Percentiles rank a stretch among this genome's conserved stretches.
Evolutionary conservation across 2,113 vertebrate genomes (phyloP).

Genomic region (Caretta caretta): DNA sequence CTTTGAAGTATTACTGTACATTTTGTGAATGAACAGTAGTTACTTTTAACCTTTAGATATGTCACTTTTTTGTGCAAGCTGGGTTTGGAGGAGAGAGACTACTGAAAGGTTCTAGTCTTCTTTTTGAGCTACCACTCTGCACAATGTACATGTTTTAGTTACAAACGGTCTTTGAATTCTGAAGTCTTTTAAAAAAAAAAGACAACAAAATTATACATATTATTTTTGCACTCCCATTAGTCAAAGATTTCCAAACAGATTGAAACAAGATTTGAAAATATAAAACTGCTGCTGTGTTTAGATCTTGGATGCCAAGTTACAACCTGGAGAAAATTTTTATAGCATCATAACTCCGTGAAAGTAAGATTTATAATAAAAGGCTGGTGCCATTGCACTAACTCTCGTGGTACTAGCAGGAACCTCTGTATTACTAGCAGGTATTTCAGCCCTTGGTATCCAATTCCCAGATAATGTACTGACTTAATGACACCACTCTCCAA

Average conservation of each 20-base stretch:
- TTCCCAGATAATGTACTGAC: constrained; percentile 43
- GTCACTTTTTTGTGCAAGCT: not conserved
- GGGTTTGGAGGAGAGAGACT: constrained; percentile 9
- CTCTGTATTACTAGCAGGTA: constrained; percentile 35
- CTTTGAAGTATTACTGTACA: not conserved
- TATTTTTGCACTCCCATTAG: not conserved
- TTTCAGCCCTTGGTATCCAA: constrained; percentile 11
- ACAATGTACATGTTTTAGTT: not conserved
- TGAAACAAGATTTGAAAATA: not conserved
- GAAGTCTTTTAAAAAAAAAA: not conserved
- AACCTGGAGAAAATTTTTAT: constrained; percentile 29
- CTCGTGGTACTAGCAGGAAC: not conserved
- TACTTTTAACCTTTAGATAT: not conserved
- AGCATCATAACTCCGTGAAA: constrained; percentile 30
- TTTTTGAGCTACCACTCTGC: not conserved
- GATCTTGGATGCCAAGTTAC: not conserved
- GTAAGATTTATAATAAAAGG: not conserved
- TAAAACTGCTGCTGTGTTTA: constrained; percentile 4
- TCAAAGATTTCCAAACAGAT: not conserved
- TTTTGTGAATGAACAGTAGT: not conserved
- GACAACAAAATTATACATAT: not conserved
- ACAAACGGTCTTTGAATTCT: not conserved
- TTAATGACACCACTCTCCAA: constrained; percentile 48
- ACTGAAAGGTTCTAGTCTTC: not conserved
- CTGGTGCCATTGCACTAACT: constrained; percentile 37